These are phyloP conservation scores for Apolygus lucorum DNA, from an alignment of 1,140 invertebrate genomes.

Conservation along the genomic window DNA sequence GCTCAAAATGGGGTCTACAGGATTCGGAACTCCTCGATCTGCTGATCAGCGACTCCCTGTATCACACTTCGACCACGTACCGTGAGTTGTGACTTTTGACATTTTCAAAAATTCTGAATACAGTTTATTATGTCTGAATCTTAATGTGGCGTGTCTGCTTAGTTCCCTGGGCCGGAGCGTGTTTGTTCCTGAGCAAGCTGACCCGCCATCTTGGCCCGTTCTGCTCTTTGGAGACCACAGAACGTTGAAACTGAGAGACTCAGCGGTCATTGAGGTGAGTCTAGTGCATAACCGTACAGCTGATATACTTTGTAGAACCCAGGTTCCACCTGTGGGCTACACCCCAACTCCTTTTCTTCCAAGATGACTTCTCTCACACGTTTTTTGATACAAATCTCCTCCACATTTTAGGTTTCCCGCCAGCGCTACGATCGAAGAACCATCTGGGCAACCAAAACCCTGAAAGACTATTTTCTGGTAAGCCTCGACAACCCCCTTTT, in stretches of 20 bases:
- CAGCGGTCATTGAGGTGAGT: slow-evolving; percentile 2
- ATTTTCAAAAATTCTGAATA: too few species aligned
- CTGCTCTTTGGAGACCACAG: slow-evolving; percentile 48
- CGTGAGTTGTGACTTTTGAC: slow-evolving; percentile 41
- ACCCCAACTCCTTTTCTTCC: too few species aligned
- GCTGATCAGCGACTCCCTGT: slow-evolving; percentile 57
- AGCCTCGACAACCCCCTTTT: too few species aligned
- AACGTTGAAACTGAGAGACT: slow-evolving; percentile 49
- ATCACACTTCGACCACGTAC: slow-evolving; percentile 47
- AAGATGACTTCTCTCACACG: too few species aligned
- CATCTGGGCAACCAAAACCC: slow-evolving; percentile 10
- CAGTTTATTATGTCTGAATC: too few species aligned
- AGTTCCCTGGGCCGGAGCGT: slow-evolving; percentile 56
- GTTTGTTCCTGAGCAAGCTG: slow-evolving; percentile 57
- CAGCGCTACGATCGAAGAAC: neutral
- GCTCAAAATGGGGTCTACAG: slow-evolving; percentile 58
- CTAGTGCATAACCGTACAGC: too few species aligned
- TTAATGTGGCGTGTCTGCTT: too few species aligned
- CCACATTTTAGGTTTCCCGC: neutral
- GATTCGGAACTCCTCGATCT: slow-evolving; percentile 67
- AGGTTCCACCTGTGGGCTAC: too few species aligned
- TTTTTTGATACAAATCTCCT: too few species aligned
- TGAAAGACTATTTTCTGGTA: slow-evolving; percentile 28
- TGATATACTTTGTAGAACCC: too few species aligned
- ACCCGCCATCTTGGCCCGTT: slow-evolving; percentile 54